These are phyloP conservation scores for Oscheius sp. DNA, from an alignment of 2,888 invertebrate species.

Conservation along the genomic window DNA sequence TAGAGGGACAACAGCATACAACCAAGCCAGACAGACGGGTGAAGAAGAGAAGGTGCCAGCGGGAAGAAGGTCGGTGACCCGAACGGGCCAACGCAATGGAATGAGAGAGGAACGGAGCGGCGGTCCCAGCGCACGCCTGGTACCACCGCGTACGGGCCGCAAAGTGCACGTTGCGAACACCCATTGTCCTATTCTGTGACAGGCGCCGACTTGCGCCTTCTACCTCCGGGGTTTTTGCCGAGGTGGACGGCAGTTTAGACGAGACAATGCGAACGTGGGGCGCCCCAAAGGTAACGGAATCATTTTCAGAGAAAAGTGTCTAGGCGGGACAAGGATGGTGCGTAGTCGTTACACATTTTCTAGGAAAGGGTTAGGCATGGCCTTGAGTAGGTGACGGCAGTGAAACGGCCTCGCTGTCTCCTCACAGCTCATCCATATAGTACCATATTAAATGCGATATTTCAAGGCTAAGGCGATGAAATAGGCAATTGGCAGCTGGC, in stretches of 20 bases:
- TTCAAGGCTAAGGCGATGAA: not conserved
- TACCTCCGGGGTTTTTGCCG: slow-evolving; percentile 30
- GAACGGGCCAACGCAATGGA: slow-evolving; percentile 21
- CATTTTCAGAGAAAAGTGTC: not conserved
- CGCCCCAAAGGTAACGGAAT: slow-evolving; percentile 1
- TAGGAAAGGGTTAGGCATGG: too few relatives aligned
- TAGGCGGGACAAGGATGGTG: not conserved
- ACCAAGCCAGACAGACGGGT: not conserved
- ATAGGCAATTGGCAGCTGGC: too few relatives aligned
- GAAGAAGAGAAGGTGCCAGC: not conserved
- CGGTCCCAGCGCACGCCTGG: slow-evolving; percentile 36
- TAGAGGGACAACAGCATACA: not conserved
- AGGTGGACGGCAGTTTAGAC: slow-evolving; percentile 22
- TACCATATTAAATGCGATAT: not conserved
- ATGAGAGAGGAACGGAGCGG: slow-evolving; percentile 35
- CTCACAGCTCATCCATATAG: not conserved
- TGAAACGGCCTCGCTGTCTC: not conserved
- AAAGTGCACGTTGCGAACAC: slow-evolving; percentile 38
- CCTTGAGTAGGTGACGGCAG: too few relatives aligned
- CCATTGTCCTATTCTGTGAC: slow-evolving; percentile 36
- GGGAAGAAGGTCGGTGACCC: slow-evolving; percentile 7
- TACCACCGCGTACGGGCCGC: slow-evolving; percentile 36
- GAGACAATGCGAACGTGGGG: not conserved
- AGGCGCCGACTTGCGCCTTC: slow-evolving; percentile 35
- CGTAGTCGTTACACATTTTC: too few relatives aligned